Base-by-base conservation (phyloP, 2,888 invertebrate species). In the Stenichneumon culpator region DNA sequence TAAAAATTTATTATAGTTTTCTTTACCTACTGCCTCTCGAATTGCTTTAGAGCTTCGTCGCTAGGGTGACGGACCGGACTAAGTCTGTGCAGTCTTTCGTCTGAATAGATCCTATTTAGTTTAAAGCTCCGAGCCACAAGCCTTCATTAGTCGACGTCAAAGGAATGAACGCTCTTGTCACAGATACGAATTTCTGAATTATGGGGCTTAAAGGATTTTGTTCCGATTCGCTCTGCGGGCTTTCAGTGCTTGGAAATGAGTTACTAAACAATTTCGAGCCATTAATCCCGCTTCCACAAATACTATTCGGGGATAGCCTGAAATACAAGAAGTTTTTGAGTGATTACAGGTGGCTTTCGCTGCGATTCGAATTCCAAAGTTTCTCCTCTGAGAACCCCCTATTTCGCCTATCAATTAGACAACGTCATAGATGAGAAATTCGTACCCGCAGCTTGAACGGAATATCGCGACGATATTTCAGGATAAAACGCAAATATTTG, bases 101-200 rank as follows among this genome's bases (percentile, higher is more conserved):
- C 14, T 22, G 57, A 25, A 57, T 57, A 22, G 22, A 57, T 57
- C 22, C 57, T 25, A 57, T 14, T 19, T 57, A 57, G 5, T 4
- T 57, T 25, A 22, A 57, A 47, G 44, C 44, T 5, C 25, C 22
- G 25, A 22, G 57, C 14, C 5, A 25, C 57, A 57, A 11, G 25
- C 14, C 25, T 57, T 57, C 57, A 57, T 57, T 57, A 57, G 22
- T 11, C 25, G 57, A 22, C 57, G 57, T 57, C 57, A 57, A 57
- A 57, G 57, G 57, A 25, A 57, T 4, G 44, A n/a, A 14, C 57
- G 11, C 1, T 25, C 11, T 54, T 22, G 54, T 54, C 22, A n/a
- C 9, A 25, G 57, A 57, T 22, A 14, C 57, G 11, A 9, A 57
- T 57, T 57, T 25, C 25, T 3, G 57, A 25, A 57, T 57, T 9